These are phyloP conservation scores for Tarsius wallacei DNA, from an alignment of 2,797 vertebrate genomes.

Conservation along the genomic window DNA sequence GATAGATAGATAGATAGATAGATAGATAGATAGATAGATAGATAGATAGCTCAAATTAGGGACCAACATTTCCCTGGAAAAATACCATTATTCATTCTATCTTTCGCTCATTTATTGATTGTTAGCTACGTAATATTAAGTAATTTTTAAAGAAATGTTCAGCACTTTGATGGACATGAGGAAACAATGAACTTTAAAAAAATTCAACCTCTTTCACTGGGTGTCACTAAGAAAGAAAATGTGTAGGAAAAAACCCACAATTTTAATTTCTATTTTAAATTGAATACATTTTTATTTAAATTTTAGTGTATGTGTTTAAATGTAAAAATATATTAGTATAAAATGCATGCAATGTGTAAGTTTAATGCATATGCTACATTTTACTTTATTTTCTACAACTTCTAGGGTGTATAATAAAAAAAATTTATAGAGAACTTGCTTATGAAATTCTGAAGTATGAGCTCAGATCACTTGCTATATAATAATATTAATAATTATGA, in stretches of 20 bases:
- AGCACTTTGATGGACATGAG: not conserved
- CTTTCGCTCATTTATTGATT: not conserved
- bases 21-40: not conserved
- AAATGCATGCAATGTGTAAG: not conserved
- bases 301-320: not conserved
- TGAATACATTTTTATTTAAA: not conserved
- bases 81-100: not conserved
- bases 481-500: not conserved
- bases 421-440: not conserved
- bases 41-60: not conserved
- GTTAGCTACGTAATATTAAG: not conserved
- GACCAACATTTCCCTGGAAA: not conserved
- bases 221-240: not conserved
- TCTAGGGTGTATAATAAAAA: not conserved
- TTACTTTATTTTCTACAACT: not conserved
- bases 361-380: not conserved
- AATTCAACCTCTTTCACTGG: too few species aligned
- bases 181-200: not conserved
- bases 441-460: not conserved
- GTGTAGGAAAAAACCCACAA: not conserved
- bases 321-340: not conserved
- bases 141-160: not conserved
- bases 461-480: not conserved
- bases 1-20: not conserved
- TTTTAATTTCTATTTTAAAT: not conserved